phyloP scores from a whole-genome alignment of 2,888 invertebrate species.

The Euphydryas editha region DNA sequence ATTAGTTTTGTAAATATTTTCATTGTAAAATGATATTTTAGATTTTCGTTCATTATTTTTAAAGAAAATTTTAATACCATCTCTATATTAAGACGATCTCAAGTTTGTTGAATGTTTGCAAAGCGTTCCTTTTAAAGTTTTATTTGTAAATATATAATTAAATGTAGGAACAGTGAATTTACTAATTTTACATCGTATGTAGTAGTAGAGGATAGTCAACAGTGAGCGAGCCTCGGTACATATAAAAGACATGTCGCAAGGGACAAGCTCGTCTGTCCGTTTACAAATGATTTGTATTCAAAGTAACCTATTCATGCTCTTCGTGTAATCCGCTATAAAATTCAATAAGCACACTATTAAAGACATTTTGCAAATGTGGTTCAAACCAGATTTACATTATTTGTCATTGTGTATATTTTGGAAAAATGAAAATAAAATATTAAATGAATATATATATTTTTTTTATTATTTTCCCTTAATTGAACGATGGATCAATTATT shows the following conservation, averaged over 20 bases:
- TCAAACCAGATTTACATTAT: slow-evolving; percentile 72
- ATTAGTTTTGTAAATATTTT: slow-evolving; percentile 71
- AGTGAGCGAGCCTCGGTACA: slow-evolving; percentile 47
- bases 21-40: slow-evolving; percentile 62
- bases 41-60: slow-evolving; percentile 75
- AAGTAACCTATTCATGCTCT: slow-evolving; percentile 74
- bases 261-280: slow-evolving; percentile 51
- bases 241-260: slow-evolving; percentile 59
- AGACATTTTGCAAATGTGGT: slow-evolving; percentile 76
- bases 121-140: slow-evolving; percentile 84
- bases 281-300: slow-evolving; percentile 69
- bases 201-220: slow-evolving; percentile 57
- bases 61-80: slow-evolving; percentile 76
- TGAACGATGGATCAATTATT: too few relatives aligned
- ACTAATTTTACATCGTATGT: slow-evolving; percentile 73
- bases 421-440: slow-evolving; percentile 82
- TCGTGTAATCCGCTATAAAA: slow-evolving; percentile 79
- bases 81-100: slow-evolving; percentile 83
- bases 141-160: slow-evolving; percentile 81
- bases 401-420: slow-evolving; percentile 83
- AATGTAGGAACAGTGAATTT: slow-evolving; percentile 80
- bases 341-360: slow-evolving; percentile 70
- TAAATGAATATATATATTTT: slow-evolving; percentile 65
- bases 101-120: slow-evolving; percentile 84
- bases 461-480: slow-evolving; percentile 36